These are phyloP conservation scores for Pollachius pollachius DNA, from an alignment of 2,113 vertebrate species.

Conservation along the genomic window DNA sequence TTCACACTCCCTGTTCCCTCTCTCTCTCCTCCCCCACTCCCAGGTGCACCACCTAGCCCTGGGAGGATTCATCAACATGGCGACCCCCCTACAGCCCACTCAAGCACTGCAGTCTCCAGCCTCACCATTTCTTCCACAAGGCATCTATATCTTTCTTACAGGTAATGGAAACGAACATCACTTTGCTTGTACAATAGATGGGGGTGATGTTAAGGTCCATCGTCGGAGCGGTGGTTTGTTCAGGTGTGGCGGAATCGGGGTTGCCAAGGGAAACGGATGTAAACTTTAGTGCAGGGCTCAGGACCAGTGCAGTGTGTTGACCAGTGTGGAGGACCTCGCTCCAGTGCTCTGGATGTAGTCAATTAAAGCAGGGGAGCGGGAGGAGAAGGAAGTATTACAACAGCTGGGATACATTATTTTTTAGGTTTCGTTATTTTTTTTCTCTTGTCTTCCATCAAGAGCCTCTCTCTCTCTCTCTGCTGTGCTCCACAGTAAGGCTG, in stretches of 20 bases:
- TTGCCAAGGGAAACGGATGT: slow-evolving; percentile 28
- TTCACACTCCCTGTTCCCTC: slow-evolving; percentile 27
- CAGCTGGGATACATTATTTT: slow-evolving; percentile 71
- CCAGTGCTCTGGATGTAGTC: slow-evolving; percentile 30
- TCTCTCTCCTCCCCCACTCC: slow-evolving; percentile 33
- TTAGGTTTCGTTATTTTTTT: neutral
- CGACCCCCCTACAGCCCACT: slow-evolving; percentile 42
- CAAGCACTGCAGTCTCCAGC: slow-evolving; percentile 45
- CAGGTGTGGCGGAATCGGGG: slow-evolving; percentile 39
- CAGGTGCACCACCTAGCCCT: slow-evolving; percentile 39
- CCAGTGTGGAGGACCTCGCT: slow-evolving; percentile 16
- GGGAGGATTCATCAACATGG: slow-evolving; percentile 61
- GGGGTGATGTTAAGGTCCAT: slow-evolving; percentile 35
- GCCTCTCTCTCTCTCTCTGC: slow-evolving; percentile 37
- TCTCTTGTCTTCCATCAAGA: slow-evolving; percentile 65
- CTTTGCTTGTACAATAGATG: slow-evolving; percentile 36
- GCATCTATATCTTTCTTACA: slow-evolving; percentile 34
- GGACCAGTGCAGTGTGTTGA: slow-evolving; percentile 8
- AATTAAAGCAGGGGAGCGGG: slow-evolving; percentile 28
- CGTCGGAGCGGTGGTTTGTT: slow-evolving; percentile 55
- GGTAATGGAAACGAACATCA: slow-evolving; percentile 51
- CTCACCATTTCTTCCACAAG: slow-evolving; percentile 43
- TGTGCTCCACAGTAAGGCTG: slow-evolving; percentile 58
- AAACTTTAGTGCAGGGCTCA: slow-evolving; percentile 31
- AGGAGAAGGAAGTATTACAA: slow-evolving; percentile 59